phyloP scores from a whole-genome alignment of 2,113 vertebrate genomes.

The Clupea harengus region DNA sequence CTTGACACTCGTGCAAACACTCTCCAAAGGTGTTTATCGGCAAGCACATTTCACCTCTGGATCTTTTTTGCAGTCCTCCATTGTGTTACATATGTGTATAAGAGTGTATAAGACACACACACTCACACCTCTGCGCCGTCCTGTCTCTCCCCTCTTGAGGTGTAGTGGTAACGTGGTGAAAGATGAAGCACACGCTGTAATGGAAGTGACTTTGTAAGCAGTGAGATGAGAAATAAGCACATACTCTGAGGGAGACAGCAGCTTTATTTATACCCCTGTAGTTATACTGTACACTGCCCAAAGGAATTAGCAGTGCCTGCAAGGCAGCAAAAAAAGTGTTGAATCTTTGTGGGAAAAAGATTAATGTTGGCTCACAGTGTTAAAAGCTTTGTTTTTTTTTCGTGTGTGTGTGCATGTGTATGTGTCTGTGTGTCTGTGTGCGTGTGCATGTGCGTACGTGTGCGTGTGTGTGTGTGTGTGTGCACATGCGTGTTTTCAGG shows the following conservation, averaged over 20 bases:
- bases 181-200: not conserved
- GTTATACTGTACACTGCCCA: not conserved
- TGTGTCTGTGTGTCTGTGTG: not conserved
- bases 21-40: no score
- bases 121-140: no score
- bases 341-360: not conserved
- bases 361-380: not conserved
- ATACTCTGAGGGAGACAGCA: not conserved
- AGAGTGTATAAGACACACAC: no score
- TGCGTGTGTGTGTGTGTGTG: not conserved
- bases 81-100: no score
- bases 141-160: not conserved
- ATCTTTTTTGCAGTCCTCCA: no score
- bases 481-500: slow-evolving; percentile 59
- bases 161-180: not conserved
- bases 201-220: not conserved
- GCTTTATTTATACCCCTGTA: not conserved
- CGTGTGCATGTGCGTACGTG: not conserved
- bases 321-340: not conserved
- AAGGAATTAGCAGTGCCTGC: not conserved
- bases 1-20: no score
- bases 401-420: not conserved
- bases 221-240: not conserved
- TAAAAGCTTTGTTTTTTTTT: not conserved
- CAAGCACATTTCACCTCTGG: no score